Base-by-base conservation (phyloP, 1,140 invertebrate species). In the Globodera rostochiensis region DNA sequence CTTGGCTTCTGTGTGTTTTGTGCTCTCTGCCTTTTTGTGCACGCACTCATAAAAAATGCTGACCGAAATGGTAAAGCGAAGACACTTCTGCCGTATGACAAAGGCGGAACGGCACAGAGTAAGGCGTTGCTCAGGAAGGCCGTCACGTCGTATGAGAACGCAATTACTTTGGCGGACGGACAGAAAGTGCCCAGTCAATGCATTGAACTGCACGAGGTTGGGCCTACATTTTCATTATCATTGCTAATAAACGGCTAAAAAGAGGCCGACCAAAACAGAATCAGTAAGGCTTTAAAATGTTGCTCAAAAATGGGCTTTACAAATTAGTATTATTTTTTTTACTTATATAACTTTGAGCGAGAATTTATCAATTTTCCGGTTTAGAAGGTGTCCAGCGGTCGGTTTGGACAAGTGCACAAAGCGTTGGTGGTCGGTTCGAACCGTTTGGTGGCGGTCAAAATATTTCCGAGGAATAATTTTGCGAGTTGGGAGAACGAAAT, bases 331-430 rank as follows among this genome's bases (percentile, higher is more conserved):
- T 36, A n/a, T n/a, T n/a, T n/a, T n/a, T n/a, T n/a, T n/a, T n/a
- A n/a, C n/a, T n/a, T n/a, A n/a, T n/a, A n/a, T n/a, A n/a, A n/a
- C 36, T 36, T 36, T 36, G 36, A 36, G 2, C 1, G 2, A 19
- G 57, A 0, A 19, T 64, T 64, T 11, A 15, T 64, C 47, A 67
- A 19, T 74, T 46, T 75, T 0, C 3, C 69, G 8, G 13, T 85
- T 83, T 47, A 86, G 85, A 73, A 36, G n/a, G 47, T 87, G 46
- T 85, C 95, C 53, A 92, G 94, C 71, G 97, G 97, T n/a, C 92
- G 96, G 53, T 98, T 97, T 91, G 96, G 96, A 4, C 94, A 95
- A 57, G 96, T 98, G 7, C 98, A 95, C 95, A 95, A 95, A 88
- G 96, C 95, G 0, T 93, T 94, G 87, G 85, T 92, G 47, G 89